A percentile compares a stretch with the other conserved stretches of the same genome.
Evolutionary conservation across 2,888 invertebrate genomes (phyloP).

Genomic region (Tryphoninae sp.): DNA sequence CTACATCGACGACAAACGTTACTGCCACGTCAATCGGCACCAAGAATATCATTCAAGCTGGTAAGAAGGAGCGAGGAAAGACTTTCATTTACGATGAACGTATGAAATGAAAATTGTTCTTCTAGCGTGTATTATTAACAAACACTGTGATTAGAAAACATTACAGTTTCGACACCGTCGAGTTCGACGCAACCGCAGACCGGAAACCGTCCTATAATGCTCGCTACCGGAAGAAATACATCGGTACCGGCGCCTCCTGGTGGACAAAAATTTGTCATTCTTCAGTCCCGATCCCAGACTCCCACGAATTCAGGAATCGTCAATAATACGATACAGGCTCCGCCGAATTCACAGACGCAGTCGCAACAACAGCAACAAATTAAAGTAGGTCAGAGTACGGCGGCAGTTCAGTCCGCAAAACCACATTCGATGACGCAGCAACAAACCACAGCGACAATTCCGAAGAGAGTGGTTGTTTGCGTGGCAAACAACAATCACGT

Average conservation of each 20-base stretch:
- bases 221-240: conserved; percentile 80
- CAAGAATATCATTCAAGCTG: conserved; percentile 76
- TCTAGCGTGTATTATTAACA: too few species aligned
- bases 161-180: conserved; percentile 72
- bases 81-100: too few species aligned
- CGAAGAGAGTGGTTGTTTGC: conserved; percentile 83
- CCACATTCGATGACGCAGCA: conserved; percentile 70
- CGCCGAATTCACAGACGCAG: conserved; percentile 47
- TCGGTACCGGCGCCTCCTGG: conserved; percentile 67
- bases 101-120: too few species aligned
- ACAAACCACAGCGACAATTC: conserved; percentile 74
- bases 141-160: conserved; percentile 62
- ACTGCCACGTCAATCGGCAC: conserved; percentile 65
- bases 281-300: conserved; percentile 78
- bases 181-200: conserved; percentile 72
- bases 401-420: conserved; percentile 58
- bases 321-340: conserved; percentile 64
- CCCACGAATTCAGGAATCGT: conserved; percentile 72
- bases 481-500: conserved; percentile 78
- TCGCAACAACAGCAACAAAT: conserved; percentile 59
- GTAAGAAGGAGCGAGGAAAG: conserved; percentile 58
- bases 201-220: conserved; percentile 82
- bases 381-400: conserved; percentile 47
- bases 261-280: conserved; percentile 78
- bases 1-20: conserved; percentile 71